Evolutionary conservation across 2,797 vertebrate genomes (phyloP), one percentile per base, ranked within the genome.

Genomic region (Diplodus sargus): DNA sequence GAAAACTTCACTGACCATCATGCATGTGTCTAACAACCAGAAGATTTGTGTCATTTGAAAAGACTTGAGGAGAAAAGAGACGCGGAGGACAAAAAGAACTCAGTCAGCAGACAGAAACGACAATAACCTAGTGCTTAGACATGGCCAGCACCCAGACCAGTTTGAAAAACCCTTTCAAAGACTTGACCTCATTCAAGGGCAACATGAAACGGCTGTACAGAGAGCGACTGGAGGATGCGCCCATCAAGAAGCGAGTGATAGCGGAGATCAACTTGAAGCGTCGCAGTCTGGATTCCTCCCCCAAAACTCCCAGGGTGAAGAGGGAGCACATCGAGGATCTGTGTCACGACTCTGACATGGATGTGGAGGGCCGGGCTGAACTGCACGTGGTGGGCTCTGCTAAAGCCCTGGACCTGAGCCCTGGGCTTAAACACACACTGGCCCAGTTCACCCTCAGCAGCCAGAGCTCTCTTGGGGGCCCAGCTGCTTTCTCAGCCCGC

Each of bases 371-470:
- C 49, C 86, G 89, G 0, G 79, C 93, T 65, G 97, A 97, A 73
- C 84, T 94, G 78, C 95, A 94, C 45, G 83, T 91, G 23, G 45
- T 92, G 74, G 92, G 96, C 1, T 90, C 93, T 42, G 92, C 94
- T 68, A 97, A 97, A 91, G 96, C 97, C 87, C 94, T 98, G 88
- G 96, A 96, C 92, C 93, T 99, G 90, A 99, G 98, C 90, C 98
- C 98, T 7, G 98, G 97, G 80, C 95, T 99, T 87, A 99, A 99
- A 86, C 98, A 99, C 92, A 99, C 98, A 0, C 90, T 99, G 92
- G 98, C 98, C 80, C 98, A 99, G 92, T 99, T 99, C 92, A 97
- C 98, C 62, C 94, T 99, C 30, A 99, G 98, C 95, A 99, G 98
- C 91, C 97, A 98, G 95, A 99, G 97, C 88, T 99, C 98, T 0